phyloP scores from a whole-genome alignment of 2,888 invertebrate genomes.

The Mythimna vitellina region DNA sequence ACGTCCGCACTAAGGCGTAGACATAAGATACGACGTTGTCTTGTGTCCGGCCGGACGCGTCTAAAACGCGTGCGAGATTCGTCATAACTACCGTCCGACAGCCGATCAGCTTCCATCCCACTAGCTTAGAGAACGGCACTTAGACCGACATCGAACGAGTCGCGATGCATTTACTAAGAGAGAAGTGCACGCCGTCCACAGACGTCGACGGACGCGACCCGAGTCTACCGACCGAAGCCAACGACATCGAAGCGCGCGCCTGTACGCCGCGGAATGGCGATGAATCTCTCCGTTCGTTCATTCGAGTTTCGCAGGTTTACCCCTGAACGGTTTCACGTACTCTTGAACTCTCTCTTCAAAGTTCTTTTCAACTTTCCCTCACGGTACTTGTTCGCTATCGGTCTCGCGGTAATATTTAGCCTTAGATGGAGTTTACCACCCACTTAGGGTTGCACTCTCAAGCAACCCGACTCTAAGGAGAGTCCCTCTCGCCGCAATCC shows the following conservation, averaged over 20 bases:
- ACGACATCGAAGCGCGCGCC: constrained; percentile 46
- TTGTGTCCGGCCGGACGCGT: constrained; percentile 76
- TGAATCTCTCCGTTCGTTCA: constrained; percentile 85
- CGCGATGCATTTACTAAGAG: constrained; percentile 88
- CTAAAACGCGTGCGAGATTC: constrained; percentile 69
- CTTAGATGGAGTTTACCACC: constrained; percentile 91
- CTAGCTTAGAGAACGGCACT: constrained; percentile 66
- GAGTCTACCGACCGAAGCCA: constrained; percentile 2
- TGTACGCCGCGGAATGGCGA: constrained; percentile 72
- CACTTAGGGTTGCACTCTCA: constrained; percentile 91
- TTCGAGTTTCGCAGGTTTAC: constrained; percentile 91
- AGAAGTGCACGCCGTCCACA: constrained; percentile 73
- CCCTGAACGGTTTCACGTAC: constrained; percentile 89
- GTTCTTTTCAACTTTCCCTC: constrained; percentile 94
- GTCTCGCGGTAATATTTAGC: constrained; percentile 92
- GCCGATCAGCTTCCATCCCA: constrained; percentile 3
- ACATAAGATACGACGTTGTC: constrained; percentile 70
- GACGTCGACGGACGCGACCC: background rate
- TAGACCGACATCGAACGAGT: constrained; percentile 87
- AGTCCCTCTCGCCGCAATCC: constrained; percentile 69
- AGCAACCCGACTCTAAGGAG: constrained; percentile 89
- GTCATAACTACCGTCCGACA: constrained; percentile 61
- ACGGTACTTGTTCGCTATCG: constrained; percentile 93
- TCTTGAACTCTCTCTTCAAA: constrained; percentile 91
- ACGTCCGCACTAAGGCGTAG: constrained; percentile 76